Evolutionary conservation across 2,797 vertebrate species (phyloP), one percentile per base, ranked within the genome.

Genomic region (Anniella stebbinsi): DNA sequence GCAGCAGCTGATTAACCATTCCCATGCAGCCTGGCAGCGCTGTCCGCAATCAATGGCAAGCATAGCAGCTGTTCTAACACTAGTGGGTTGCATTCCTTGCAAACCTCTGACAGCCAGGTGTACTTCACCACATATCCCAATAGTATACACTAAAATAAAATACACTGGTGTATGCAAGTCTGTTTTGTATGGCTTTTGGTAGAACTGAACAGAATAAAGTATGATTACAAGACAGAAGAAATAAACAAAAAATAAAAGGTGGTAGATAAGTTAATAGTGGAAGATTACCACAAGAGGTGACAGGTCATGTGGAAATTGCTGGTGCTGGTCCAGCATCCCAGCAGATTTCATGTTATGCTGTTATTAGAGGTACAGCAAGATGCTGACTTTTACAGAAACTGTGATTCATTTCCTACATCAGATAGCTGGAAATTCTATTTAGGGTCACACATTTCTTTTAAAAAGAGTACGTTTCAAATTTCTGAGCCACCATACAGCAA

Each of bases 41-140:
- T 33, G 6, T 67, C 81, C 67, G 63, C 75, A 86, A 87, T 67
- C 77, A 67, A 75, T 81, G 81, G 69, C 69, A 67, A 75, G 70
- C 25, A 36, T 81, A 66, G 41, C 77, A 75, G 17, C 60, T 23
- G 41, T 23, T 81, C 89, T 75, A 81, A 86, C 33, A 73, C 4
- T 9, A 48, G 33, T 48, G 41, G 30, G 48, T 90, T 63, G 2
- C 54, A 75, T 69, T 77, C 73, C 36, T 84, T 54, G 5, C 17
- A 54, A 9, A 51, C 15, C 25, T 38, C 88, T 9, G 1, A 38
- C 60, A 84, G 51, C 18, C 36, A 69, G 28, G n/a, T 38, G 12
- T 38, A 83, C 51, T 72, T 86, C 33, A 4, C n/a, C 4, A 41
- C n/a, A 60, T 8, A 36, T 2, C 23, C 54, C 45, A 21, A 86